A percentile compares a stretch with the other conserved stretches of the same genome.
These are phyloP conservation scores for Cacatua alba DNA, from an alignment of 2,113 vertebrate genomes.

Conservation along the genomic window DNA sequence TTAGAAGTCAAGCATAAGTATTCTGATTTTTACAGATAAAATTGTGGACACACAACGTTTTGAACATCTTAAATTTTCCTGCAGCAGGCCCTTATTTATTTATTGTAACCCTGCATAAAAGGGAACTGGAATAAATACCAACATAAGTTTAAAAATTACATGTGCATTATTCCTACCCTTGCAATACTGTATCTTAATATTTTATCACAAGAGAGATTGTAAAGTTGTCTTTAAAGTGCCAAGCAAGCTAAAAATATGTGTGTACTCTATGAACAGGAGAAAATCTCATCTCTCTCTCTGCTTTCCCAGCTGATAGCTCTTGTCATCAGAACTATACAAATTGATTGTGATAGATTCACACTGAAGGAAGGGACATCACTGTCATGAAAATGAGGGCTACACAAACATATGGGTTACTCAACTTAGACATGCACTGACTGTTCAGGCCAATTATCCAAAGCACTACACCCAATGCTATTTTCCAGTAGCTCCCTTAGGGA, in stretches of 20 bases:
- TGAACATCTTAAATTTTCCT: neutral
- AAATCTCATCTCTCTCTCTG: neutral
- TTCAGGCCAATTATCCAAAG: neutral
- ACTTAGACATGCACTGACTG: neutral
- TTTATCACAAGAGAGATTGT: neutral
- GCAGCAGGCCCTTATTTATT: neutral
- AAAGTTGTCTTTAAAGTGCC: neutral
- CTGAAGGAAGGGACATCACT: neutral
- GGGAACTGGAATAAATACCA: neutral
- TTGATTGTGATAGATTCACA: neutral
- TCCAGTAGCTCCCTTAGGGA: neutral
- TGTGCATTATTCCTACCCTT: neutral
- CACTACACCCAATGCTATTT: neutral
- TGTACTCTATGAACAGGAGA: rapidly evolving
- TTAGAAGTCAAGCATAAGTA: neutral
- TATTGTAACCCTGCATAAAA: neutral
- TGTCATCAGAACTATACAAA: neutral
- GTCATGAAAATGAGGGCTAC: neutral
- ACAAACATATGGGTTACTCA: neutral
- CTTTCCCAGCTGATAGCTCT: neutral
- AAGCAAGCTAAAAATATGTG: neutral
- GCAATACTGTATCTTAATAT: neutral
- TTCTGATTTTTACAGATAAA: neutral
- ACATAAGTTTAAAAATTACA: too few relatives aligned
- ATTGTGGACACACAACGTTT: neutral